Conservation (phyloP, 2,113 vertebrate species). For the Silurus asotus region DNA sequence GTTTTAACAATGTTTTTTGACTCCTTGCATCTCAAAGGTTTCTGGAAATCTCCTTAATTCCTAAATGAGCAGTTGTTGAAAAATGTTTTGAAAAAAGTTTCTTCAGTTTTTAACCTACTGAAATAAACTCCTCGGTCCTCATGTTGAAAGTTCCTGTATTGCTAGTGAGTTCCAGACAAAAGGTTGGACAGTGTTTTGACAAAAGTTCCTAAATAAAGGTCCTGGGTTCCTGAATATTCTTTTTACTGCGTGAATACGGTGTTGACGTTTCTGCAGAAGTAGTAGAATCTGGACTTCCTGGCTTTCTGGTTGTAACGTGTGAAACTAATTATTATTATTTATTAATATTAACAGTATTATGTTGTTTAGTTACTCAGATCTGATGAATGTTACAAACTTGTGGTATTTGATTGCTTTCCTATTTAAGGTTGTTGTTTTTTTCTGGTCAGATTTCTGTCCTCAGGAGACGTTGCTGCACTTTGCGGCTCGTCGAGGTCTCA, state of each 20-base stretch:
- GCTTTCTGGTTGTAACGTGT: not conserved
- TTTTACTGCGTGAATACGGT: not conserved
- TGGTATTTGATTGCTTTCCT: too few relatives aligned
- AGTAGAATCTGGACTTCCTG: not conserved
- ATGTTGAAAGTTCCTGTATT: not conserved
- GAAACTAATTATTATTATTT: not conserved
- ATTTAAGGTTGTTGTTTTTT: not conserved
- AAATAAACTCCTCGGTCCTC: not conserved
- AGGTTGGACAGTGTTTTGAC: not conserved
- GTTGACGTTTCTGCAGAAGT: not conserved
- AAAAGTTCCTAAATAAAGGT: not conserved
- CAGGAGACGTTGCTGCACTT: slow-evolving; percentile 85
- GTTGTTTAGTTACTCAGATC: not conserved
- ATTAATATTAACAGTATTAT: not conserved
- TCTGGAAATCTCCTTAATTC: not conserved
- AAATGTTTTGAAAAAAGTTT: not conserved
- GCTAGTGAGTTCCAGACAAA: not conserved
- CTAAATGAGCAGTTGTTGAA: not conserved
- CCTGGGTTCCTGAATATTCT: not conserved
- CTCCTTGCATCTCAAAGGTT: not conserved
- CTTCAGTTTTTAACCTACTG: not conserved
- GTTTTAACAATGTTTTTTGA: not conserved
- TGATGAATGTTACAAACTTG: not conserved
- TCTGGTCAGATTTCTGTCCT: slow-evolving; percentile 68
- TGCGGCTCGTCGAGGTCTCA: slow-evolving; percentile 79